Conservation (phyloP, 2,797 vertebrate genomes). For the Threskiornis aethiopicus region DNA sequence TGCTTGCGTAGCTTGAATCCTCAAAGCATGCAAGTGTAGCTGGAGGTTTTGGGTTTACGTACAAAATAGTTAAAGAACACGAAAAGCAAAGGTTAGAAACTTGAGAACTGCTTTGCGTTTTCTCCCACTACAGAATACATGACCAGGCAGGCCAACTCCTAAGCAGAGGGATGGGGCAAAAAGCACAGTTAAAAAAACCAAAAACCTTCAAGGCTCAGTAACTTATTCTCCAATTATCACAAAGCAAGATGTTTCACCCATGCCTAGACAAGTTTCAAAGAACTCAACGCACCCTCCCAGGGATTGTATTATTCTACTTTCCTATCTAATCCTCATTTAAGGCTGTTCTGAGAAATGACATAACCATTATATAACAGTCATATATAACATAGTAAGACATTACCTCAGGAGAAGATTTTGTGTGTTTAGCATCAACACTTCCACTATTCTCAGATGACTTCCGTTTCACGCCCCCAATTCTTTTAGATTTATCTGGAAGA, state of each 20-base stretch:
- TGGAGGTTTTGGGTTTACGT: background rate
- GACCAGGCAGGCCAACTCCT: background rate
- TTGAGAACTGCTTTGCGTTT: background rate
- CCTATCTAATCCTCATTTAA: background rate
- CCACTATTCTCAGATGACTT: conserved; percentile 61
- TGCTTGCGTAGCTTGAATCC: background rate
- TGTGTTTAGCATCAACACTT: conserved; percentile 67
- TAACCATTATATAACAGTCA: background rate
- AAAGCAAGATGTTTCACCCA: background rate
- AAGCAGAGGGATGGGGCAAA: background rate
- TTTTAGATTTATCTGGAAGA: conserved; percentile 70
- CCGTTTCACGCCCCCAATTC: conserved; percentile 68
- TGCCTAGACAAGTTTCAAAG: background rate
- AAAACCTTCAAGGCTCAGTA: background rate
- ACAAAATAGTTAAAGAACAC: fast-evolving
- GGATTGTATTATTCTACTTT: background rate
- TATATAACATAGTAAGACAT: background rate
- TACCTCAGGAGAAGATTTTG: conserved; percentile 73
- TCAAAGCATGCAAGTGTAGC: background rate
- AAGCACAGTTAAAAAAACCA: background rate
- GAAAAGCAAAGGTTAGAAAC: background rate
- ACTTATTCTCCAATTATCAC: background rate
- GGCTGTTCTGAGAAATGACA: background rate
- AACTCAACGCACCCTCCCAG: background rate
- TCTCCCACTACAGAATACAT: background rate